Conservation (phyloP, 2,888 invertebrate genomes). For the Abrostola triplasia region DNA sequence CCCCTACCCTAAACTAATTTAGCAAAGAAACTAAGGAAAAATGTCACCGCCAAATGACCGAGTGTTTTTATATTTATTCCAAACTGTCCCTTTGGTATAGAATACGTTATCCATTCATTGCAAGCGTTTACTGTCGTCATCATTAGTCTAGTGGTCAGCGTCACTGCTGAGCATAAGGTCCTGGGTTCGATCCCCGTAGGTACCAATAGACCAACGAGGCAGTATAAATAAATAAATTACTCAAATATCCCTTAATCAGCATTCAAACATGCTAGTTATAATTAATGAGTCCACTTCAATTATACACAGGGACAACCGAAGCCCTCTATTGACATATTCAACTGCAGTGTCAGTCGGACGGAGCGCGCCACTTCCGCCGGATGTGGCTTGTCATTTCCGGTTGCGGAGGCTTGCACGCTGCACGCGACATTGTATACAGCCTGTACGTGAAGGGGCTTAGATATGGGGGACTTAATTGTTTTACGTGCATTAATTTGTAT, state of each 20-base stretch:
- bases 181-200: no score
- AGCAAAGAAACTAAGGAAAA: conserved; percentile 46
- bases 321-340: conserved; percentile 57
- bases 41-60: conserved; percentile 52
- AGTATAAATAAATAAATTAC: no score
- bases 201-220: not conserved
- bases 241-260: no score
- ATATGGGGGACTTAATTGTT: conserved; percentile 44
- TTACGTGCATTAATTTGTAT: conserved; percentile 25
- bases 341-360: conserved; percentile 48
- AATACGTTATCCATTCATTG: no score
- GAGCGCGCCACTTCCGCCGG: conserved; percentile 67
- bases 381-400: conserved; percentile 64
- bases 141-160: no score
- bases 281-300: conserved; percentile 33
- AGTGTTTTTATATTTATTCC: conserved; percentile 53
- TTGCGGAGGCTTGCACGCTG: conserved; percentile 55
- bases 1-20: conserved; percentile 32
- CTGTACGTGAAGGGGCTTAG: conserved; percentile 21
- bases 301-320: conserved; percentile 42
- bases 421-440: conserved; percentile 54
- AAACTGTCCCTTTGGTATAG: conserved; percentile 4
- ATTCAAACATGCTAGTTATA: conserved; percentile 6
- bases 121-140: no score
- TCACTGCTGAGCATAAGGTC: no score